Base-by-base conservation (phyloP, 2,797 vertebrate genomes). In the Linurgus olivaceus region DNA sequence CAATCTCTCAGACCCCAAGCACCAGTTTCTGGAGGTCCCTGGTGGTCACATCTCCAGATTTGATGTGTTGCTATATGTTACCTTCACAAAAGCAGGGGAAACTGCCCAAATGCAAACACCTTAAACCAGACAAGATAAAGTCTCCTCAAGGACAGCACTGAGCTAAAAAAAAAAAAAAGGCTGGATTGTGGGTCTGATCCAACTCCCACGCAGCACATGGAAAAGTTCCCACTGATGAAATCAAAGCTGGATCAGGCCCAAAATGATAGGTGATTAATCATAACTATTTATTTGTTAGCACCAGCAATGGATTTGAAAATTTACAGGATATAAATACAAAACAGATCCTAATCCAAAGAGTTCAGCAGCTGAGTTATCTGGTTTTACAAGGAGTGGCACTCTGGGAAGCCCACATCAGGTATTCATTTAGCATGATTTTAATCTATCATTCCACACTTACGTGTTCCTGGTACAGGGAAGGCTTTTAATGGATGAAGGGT, bases 251-350 rank as follows among this genome's bases (percentile, higher is more conserved):
- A 88, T 74, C 23, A 17, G 58, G 50, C 76, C 79, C 91, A 90
- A 84, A 87, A 50, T 89, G 90, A 92, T 83, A 82, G 0, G 57
- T 17, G 25, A 94, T 96, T 96, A 95, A 96, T 93, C 94, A 94
- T 67, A 63, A 23, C 85, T 79, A 89, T 93, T 87, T 83, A 90
- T 96, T 93, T 95, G 90, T 96, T 96, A 96, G 80, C 93, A 94
- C 61, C 61, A 93, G 63, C 48, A 82, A 85, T 50, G 38, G 90
- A 85, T 70, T 85, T 73, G 63, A 91, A 93, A 87, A 82, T 91
- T 76, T 88, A 74, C 71, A 87, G 72, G 86, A 79, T 63, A 67
- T 79, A 92, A 96, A 90, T 82, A 76, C 37, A 93, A 90, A 92
- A 81, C 88, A 95, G 83, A 88, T 62, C 79, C 76, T 68, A 35